Conservation (phyloP, 2,888 invertebrate genomes). For the Dasypogon diadema region DNA sequence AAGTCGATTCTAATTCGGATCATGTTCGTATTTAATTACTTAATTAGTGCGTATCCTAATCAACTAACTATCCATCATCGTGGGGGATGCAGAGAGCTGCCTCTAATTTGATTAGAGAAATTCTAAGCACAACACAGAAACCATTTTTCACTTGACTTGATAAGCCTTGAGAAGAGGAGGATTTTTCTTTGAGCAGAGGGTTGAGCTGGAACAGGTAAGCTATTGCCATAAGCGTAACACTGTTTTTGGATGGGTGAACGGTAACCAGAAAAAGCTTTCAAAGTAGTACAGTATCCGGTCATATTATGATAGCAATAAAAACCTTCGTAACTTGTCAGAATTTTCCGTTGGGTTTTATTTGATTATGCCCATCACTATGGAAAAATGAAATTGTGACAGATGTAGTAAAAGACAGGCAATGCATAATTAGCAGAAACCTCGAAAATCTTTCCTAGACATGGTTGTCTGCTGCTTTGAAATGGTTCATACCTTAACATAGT, state of each 20-base stretch:
- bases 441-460: conserved; percentile 16
- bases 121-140: conserved; percentile 37
- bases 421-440: conserved; percentile 50
- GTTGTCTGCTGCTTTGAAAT: neutral
- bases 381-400: conserved; percentile 46
- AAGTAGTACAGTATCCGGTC: conserved; percentile 1
- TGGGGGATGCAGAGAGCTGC: neutral
- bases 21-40: conserved; percentile 44
- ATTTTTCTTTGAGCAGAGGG: neutral
- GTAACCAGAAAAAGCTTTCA: conserved; percentile 31
- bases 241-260: neutral
- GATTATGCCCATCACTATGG: conserved; percentile 8
- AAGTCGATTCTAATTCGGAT: conserved; percentile 29
- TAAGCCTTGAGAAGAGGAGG: neutral
- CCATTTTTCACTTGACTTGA: conserved; percentile 45
- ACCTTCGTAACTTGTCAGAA: conserved; percentile 7
- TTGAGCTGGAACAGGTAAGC: neutral
- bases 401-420: conserved; percentile 47
- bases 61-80: conserved; percentile 47
- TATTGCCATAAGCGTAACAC: conserved; percentile 8
- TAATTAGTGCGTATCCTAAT: conserved; percentile 53
- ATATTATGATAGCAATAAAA: conserved; percentile 5
- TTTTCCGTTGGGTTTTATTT: conserved; percentile 15
- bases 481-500: conserved; percentile 6
- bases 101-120: conserved; percentile 50